Evolutionary conservation across 2,797 vertebrate species (phyloP), one percentile per base, ranked within the genome.

Genomic region (Cephalopachus bancanus): DNA sequence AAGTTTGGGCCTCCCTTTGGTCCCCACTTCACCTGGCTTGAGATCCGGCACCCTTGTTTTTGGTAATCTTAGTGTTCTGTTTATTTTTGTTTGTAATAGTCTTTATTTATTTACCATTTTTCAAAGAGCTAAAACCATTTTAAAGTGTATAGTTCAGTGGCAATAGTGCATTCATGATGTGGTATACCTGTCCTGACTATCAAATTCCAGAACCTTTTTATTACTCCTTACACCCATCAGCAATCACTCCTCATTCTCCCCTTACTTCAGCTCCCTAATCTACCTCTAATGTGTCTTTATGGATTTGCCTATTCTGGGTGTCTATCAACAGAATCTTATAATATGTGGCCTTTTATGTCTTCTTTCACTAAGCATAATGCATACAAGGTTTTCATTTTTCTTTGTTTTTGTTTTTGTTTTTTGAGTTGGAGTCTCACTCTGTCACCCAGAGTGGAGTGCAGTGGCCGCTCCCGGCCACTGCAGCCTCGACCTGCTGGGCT

Each of bases 181-280:
- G 78, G 81, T 76, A 26, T 20, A 74, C 51, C 28, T 24, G 44
- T 76, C 20, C 28, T 62, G 7, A 22, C 74, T 33, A 0, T 64
- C 59, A 33, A 26, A 57, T 95, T 90, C 64, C 28, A 67, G 91
- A 92, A 57, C 64, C 78, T 71, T 95, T 37, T 72, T n/a, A n/a
- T 86, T 78, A 85, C 28, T n/a, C 51, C 74, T 53, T 44, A 10
- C 19, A 15, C 60, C 64, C 53, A 37, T 49, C 76, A 26, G 28
- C 24, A 17, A 19, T 51, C 19, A n/a, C 10, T 11, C 15, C 30
- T 64, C 83, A 44, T 37, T 51, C 28, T 69, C 62, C 1, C 10
- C 22, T 67, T 62, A 20, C 30, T 24, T 26, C 14, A 30, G 22
- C 44, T 33, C n/a, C n/a, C 26, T 26, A 60, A 17, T 64, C 64